Conservation (phyloP, 1,140 invertebrate species). For the Aphaenogaster ashmeadi region DNA sequence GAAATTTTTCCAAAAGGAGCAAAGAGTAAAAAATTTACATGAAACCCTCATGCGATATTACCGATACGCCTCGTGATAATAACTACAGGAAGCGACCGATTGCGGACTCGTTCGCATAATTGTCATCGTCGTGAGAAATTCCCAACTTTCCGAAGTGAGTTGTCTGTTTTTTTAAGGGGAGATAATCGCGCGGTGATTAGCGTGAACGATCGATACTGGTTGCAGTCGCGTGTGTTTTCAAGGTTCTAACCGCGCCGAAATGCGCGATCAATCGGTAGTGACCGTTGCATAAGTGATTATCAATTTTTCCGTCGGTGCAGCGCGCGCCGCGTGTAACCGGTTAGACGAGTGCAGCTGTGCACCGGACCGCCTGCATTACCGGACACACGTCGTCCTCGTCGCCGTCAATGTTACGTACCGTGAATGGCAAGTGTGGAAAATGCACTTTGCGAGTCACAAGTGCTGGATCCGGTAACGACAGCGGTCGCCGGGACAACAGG, state of each 20-base stretch:
- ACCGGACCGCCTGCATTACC: conserved; percentile 21
- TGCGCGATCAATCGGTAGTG: neutral
- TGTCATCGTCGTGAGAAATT: neutral
- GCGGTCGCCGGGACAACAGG: neutral
- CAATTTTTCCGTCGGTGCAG: conserved; percentile 32
- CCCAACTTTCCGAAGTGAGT: neutral
- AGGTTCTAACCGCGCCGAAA: neutral
- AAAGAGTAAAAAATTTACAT: neutral
- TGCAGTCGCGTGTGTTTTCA: neutral
- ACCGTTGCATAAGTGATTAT: conserved; percentile 50
- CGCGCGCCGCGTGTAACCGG: conserved; percentile 24
- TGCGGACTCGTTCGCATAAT: neutral
- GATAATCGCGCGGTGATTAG: neutral
- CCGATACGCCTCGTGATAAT: neutral
- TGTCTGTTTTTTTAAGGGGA: neutral
- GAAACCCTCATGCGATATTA: neutral
- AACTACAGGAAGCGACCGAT: neutral
- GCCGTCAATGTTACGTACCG: conserved; percentile 9
- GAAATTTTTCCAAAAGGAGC: neutral
- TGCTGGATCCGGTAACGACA: conserved; percentile 9
- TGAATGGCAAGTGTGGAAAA: conserved; percentile 40
- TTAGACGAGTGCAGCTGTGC: conserved; percentile 33
- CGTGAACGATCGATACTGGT: neutral
- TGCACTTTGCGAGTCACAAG: neutral
- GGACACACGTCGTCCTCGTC: neutral